Evolutionary conservation across 2,113 vertebrate species (phyloP), one percentile per base, ranked within the genome.

Genomic region (Ranitomeya imitator): DNA sequence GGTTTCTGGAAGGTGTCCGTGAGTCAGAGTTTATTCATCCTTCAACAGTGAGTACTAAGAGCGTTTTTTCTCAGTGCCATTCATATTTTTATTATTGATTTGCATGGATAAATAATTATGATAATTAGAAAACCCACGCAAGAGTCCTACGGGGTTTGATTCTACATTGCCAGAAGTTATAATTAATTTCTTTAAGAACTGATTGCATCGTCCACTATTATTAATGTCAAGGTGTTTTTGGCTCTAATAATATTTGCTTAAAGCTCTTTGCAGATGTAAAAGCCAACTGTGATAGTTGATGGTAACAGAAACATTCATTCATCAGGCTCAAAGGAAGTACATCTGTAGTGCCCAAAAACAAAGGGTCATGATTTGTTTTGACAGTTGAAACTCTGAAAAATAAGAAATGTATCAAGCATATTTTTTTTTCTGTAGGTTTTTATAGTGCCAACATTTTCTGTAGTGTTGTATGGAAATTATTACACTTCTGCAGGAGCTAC

Each of bases 161-260:
- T 83, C 31, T n/a, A 51, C 52, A 37, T 14, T 83, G 31, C 80
- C 80, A 83, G 60, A 57, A 79, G 52, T 57, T 80, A 13, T 83
- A 71, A 84, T 83, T 65, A 61, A 83, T 65, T 83, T 65, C 60
- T 83, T 45, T 65, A 26, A 19, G 60, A 83, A 83, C 31, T 83
- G 59, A 82, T 63, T 63, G 59, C 31, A 65, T 67, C 60, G 60
- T 51, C 60, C 80, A 82, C 60, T 51, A 61, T 83, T 65, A 83
- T 83, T 83, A 83, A 83, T 45, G 18, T 83, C 59, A 65, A 51
- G 60, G 31, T 63, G 78, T 60, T 80, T 80, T 80, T 80, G 78
- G 78, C 78, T 59, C 55, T 15, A 4, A 5, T 79, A 23, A 79
- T 80, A 23, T 45, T 74, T 8, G 6, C 15, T 10, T 19, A 16